Evolutionary conservation across 1,140 invertebrate genomes (phyloP).

Genomic region (Choristoneura fumiferana): DNA sequence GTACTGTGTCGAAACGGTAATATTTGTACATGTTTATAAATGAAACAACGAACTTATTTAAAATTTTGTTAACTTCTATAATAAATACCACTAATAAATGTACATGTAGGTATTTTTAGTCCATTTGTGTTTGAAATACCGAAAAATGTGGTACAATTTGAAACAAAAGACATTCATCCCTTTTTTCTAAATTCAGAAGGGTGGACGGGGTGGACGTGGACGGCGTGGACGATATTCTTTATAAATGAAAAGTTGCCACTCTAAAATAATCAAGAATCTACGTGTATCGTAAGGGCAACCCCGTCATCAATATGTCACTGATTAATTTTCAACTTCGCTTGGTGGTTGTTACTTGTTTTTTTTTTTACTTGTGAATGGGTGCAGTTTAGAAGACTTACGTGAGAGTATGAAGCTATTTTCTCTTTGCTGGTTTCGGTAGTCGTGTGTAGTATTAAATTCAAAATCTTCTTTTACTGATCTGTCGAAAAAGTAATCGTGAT

Average conservation of each 20-base stretch:
- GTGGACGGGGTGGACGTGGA: too few relatives aligned
- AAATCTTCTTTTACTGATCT: background rate
- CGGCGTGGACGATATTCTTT: too few relatives aligned
- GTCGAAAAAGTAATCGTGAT: background rate
- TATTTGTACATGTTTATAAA: too few relatives aligned
- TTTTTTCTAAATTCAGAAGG: too few relatives aligned
- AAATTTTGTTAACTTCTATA: too few relatives aligned
- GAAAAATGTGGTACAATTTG: too few relatives aligned
- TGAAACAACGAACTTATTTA: too few relatives aligned
- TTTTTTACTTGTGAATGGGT: conserved; percentile 10
- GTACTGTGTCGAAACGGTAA: too few relatives aligned
- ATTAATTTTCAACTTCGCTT: conserved; percentile 18
- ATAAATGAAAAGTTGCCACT: background rate
- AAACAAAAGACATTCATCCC: too few relatives aligned
- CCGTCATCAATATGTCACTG: conserved; percentile 2
- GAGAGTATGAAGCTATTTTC: background rate
- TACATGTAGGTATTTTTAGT: too few relatives aligned
- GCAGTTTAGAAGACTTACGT: background rate
- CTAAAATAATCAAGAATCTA: background rate
- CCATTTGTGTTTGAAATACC: too few relatives aligned
- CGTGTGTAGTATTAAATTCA: background rate
- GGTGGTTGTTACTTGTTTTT: conserved; percentile 18
- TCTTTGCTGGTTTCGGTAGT: background rate
- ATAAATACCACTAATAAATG: too few relatives aligned
- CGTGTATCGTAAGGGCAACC: background rate